phyloP scores from a whole-genome alignment of 2,113 vertebrate species.

The Charina bottae region DNA sequence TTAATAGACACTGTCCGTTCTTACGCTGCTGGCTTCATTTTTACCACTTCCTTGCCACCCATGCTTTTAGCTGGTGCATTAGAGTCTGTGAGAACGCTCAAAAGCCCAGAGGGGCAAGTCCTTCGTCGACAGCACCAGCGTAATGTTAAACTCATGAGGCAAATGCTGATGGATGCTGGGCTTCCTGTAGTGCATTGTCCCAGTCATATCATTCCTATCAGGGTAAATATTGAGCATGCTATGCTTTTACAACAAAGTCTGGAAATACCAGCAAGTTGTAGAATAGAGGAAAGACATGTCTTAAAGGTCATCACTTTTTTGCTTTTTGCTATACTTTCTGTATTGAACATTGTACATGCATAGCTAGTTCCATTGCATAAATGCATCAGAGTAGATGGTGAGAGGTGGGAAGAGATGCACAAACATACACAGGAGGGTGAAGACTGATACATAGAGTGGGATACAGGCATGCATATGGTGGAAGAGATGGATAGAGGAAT shows the following conservation, averaged over 20 bases:
- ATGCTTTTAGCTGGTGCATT: constrained; percentile 92
- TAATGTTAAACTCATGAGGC: constrained; percentile 93
- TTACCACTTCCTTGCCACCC: constrained; percentile 95
- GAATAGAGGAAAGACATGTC: not conserved
- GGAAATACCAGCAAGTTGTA: not conserved
- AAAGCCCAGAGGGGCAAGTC: constrained; percentile 82
- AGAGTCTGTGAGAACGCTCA: constrained; percentile 86
- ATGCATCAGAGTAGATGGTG: not conserved
- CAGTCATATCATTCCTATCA: constrained; percentile 95
- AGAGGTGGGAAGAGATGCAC: not conserved
- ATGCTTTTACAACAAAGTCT: not conserved
- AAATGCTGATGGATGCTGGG: constrained; percentile 96
- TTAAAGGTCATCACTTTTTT: not conserved
- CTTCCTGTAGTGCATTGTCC: constrained; percentile 95
- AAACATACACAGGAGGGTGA: too few species aligned
- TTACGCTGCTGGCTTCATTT: constrained; percentile 94
- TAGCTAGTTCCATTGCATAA: not conserved
- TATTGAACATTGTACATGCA: not conserved
- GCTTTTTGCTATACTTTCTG: not conserved
- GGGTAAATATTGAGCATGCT: constrained; percentile 71
- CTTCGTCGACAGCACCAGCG: constrained; percentile 93
- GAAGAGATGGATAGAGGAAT: not conserved
- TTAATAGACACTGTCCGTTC: constrained; percentile 93
- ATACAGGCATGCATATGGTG: not conserved
- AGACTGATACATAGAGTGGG: not conserved